Evolutionary conservation across 2,113 vertebrate species (phyloP).

Genomic region (Lepus europaeus): DNA sequence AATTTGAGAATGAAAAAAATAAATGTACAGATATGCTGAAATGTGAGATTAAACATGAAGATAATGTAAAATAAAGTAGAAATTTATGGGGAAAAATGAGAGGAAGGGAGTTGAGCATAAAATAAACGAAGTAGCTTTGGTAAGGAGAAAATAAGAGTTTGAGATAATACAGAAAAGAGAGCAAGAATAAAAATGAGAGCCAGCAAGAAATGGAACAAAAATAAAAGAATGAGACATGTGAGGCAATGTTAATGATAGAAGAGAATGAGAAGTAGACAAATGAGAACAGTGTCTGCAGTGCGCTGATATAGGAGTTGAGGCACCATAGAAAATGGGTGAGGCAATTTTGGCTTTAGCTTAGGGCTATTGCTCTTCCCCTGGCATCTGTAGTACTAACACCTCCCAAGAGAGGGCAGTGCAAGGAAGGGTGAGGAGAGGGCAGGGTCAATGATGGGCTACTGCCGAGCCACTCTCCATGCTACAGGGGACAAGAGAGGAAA

Average conservation of each 20-base stretch:
- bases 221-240: background rate
- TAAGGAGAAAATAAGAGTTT: background rate
- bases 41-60: background rate
- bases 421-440: too few species aligned
- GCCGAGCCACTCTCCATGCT: fast-evolving
- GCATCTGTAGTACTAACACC: background rate
- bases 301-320: fast-evolving
- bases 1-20: background rate
- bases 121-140: background rate
- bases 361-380: too few species aligned
- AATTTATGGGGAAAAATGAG: background rate
- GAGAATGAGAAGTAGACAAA: background rate
- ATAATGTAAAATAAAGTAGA: background rate
- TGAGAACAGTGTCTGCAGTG: background rate
- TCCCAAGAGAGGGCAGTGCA: background rate
- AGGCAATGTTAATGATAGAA: background rate
- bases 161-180: background rate
- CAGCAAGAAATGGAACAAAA: background rate
- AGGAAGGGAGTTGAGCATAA: background rate
- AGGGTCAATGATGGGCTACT: fast-evolving
- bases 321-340: fast-evolving
- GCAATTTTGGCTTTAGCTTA: too few species aligned
- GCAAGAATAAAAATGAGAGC: background rate
- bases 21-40: background rate
- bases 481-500: background rate